A percentile compares a stretch with the other conserved stretches of the same genome.
These are phyloP conservation scores for Allygus modestus DNA, from an alignment of 2,888 invertebrate genomes.

Conservation along the genomic window DNA sequence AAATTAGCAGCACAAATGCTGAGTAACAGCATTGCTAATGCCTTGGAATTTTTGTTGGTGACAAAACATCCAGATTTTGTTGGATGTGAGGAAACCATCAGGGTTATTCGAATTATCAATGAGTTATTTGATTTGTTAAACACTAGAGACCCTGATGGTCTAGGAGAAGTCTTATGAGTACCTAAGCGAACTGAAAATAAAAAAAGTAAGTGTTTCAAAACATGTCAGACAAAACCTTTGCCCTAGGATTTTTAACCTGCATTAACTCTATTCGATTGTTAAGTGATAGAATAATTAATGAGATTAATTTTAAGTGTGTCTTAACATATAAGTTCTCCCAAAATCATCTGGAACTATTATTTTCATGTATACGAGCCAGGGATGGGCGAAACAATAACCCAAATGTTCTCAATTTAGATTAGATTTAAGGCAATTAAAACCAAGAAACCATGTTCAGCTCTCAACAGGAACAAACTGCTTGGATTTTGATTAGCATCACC, in stretches of 20 bases:
- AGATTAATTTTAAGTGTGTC: conserved; percentile 19
- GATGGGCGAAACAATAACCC: background rate
- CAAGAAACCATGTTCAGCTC: background rate
- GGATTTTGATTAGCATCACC: background rate
- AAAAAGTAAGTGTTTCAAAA: background rate
- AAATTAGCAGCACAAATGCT: conserved; percentile 41
- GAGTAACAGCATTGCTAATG: conserved; percentile 26
- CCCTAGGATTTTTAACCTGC: conserved; percentile 34
- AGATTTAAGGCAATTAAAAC: background rate
- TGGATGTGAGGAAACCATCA: conserved; percentile 35
- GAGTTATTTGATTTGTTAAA: conserved; percentile 59
- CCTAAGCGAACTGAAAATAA: background rate
- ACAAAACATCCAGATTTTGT: conserved; percentile 36
- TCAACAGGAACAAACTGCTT: background rate
- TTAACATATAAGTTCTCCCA: background rate
- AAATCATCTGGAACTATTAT: background rate
- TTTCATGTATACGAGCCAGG: conserved; percentile 36
- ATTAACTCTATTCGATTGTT: conserved; percentile 23
- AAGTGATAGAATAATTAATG: conserved; percentile 28
- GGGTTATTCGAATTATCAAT: conserved; percentile 59
- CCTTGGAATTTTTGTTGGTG: conserved; percentile 1
- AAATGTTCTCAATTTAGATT: background rate
- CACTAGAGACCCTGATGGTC: conserved; percentile 18
- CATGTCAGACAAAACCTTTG: background rate
- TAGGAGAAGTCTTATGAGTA: conserved; percentile 22